Percentiles rank a stretch among this genome's conserved stretches.
Evolutionary conservation across 2,888 invertebrate species (phyloP).

Genomic region (Selenia dentaria): DNA sequence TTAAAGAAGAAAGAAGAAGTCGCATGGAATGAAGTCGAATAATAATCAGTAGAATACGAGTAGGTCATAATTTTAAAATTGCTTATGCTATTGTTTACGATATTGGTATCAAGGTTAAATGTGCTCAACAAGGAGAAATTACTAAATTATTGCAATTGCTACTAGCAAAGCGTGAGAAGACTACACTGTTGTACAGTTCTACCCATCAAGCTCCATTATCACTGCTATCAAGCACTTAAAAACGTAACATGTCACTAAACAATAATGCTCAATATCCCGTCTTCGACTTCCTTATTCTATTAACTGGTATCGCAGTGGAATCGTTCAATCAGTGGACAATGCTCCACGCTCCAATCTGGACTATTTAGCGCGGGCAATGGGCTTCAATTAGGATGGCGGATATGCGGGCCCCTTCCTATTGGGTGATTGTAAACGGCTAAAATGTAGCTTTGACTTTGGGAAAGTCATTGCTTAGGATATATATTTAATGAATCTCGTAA

Average conservation of each 20-base stretch:
- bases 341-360: conserved; percentile 66
- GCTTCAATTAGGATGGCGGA: conserved; percentile 80
- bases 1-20: no score
- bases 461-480: no score
- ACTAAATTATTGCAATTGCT: conserved; percentile 5
- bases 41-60: no score
- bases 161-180: conserved; percentile 17
- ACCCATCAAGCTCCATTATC: conserved; percentile 15
- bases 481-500: no score
- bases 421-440: conserved; percentile 44
- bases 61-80: no score
- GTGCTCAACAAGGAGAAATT: no score
- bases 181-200: conserved; percentile 13
- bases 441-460: conserved; percentile 38
- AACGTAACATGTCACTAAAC: conserved; percentile 19
- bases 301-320: conserved; percentile 54
- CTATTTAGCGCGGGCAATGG: conserved; percentile 82
- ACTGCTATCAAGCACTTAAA: conserved; percentile 21
- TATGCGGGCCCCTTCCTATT: conserved; percentile 80
- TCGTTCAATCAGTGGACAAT: conserved; percentile 77
- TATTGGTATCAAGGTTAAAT: no score
- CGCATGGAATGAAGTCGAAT: no score
- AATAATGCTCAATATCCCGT: conserved; percentile 63
- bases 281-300: conserved; percentile 76
- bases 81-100: no score